These are phyloP conservation scores for Gymnopithys bicolor DNA, from an alignment of 2,797 vertebrate species.

Conservation along the genomic window DNA sequence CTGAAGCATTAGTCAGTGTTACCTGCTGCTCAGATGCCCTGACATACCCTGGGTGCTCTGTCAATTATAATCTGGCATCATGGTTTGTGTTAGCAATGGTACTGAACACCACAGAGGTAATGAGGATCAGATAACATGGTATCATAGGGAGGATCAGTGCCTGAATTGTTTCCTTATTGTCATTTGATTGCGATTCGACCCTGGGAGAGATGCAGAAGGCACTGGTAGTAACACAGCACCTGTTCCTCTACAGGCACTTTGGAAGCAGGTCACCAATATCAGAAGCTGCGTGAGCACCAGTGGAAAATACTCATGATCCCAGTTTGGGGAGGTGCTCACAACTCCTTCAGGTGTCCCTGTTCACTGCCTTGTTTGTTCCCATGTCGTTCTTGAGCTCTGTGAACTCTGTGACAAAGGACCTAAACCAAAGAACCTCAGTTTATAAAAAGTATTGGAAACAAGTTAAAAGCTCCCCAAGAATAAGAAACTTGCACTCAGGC, in stretches of 20 bases:
- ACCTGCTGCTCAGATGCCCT: background rate
- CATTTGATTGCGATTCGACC: background rate
- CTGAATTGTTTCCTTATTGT: background rate
- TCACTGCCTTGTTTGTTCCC: background rate
- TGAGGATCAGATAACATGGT: background rate
- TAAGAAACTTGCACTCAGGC: background rate
- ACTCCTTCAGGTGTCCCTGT: background rate
- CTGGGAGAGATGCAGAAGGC: background rate
- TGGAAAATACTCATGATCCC: background rate
- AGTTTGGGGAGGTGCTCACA: background rate
- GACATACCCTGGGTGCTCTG: background rate
- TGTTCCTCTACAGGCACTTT: background rate
- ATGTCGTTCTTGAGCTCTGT: background rate
- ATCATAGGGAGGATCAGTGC: background rate
- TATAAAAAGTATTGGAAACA: background rate
- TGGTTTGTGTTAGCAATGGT: background rate
- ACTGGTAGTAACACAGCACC: background rate
- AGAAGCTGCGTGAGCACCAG: background rate
- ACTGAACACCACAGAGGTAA: background rate
- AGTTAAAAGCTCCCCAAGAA: background rate
- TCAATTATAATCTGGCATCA: background rate
- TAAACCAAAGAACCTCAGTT: background rate
- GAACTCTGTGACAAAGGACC: background rate
- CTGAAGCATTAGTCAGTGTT: conserved; percentile 28
- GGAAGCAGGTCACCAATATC: conserved; percentile 19